These are phyloP conservation scores for Coracias cyanogaster DNA, from an alignment of 2,797 vertebrate genomes.

Conservation along the genomic window DNA sequence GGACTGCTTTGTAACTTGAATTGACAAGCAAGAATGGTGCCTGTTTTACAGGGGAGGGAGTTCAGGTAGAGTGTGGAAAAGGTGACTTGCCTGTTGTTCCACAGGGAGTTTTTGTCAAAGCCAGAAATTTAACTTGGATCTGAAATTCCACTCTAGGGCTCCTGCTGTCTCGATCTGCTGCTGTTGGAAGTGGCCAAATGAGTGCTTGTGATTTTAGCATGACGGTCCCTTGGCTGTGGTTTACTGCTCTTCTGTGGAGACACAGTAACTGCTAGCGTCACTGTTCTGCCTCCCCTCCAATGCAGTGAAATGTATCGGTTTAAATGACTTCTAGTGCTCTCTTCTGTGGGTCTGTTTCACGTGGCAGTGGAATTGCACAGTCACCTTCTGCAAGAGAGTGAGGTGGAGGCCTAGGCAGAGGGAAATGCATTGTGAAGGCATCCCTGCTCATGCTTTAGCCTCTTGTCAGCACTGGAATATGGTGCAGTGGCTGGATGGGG, in stretches of 20 bases:
- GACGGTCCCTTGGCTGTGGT: neutral
- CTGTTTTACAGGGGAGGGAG: neutral
- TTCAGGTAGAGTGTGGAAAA: neutral
- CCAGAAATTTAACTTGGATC: neutral
- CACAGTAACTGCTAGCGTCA: neutral
- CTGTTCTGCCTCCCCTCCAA: neutral
- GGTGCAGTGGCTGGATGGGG: fast-evolving
- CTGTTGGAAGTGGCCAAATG: neutral
- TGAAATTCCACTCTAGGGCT: neutral
- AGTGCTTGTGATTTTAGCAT: neutral
- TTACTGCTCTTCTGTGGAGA: conserved; percentile 1
- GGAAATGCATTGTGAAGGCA: neutral
- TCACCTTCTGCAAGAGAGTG: neutral
- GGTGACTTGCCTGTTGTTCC: neutral
- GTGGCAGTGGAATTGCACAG: neutral
- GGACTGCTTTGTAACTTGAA: neutral
- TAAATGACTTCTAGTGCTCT: neutral
- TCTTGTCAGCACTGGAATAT: neutral
- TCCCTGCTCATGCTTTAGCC: neutral
- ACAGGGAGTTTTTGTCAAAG: neutral
- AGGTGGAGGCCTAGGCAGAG: neutral
- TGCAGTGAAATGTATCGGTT: neutral
- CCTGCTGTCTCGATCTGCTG: neutral
- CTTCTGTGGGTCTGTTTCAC: neutral
- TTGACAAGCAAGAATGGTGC: neutral